A percentile compares a stretch with the other conserved stretches of the same genome.
These are phyloP conservation scores for Anolis apletophallus DNA, from an alignment of 2,797 vertebrate species.

Conservation along the genomic window DNA sequence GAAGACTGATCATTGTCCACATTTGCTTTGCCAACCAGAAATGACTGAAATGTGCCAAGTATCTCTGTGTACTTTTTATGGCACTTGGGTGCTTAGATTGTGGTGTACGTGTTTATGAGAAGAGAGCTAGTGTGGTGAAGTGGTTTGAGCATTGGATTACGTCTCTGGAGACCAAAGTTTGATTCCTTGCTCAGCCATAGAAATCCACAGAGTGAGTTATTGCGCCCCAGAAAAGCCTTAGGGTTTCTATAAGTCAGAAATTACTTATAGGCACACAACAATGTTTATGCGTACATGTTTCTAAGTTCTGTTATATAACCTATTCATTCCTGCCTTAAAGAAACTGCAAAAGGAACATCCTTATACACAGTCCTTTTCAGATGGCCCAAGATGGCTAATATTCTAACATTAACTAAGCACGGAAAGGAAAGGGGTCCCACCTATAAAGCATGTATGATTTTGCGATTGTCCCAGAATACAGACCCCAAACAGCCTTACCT, in stretches of 20 bases:
- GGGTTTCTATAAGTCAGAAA: too few relatives aligned
- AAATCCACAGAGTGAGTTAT: too few relatives aligned
- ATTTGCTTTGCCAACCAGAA: not conserved
- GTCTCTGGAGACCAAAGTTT: too few relatives aligned
- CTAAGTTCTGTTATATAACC: not conserved
- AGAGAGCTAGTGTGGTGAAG: not conserved
- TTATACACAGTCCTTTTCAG: not conserved
- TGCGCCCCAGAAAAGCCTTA: too few relatives aligned
- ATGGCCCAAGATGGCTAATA: not conserved
- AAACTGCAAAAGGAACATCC: not conserved
- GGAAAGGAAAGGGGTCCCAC: not conserved
- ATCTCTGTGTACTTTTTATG: not conserved
- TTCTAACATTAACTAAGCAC: not conserved
- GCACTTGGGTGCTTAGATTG: not conserved
- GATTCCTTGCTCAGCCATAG: too few relatives aligned
- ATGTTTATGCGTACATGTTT: not conserved
- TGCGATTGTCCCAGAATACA: not conserved
- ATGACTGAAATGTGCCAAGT: not conserved
- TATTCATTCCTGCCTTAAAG: not conserved
- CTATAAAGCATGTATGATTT: not conserved
- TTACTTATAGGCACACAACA: too few relatives aligned
- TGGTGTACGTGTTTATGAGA: not conserved
- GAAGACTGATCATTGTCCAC: not conserved
- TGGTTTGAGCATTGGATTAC: too few relatives aligned
- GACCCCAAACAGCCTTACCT: constrained; percentile 79